Evolutionary conservation across 2,888 invertebrate genomes (phyloP).

Genomic region (Dicyrtoma fusca): DNA sequence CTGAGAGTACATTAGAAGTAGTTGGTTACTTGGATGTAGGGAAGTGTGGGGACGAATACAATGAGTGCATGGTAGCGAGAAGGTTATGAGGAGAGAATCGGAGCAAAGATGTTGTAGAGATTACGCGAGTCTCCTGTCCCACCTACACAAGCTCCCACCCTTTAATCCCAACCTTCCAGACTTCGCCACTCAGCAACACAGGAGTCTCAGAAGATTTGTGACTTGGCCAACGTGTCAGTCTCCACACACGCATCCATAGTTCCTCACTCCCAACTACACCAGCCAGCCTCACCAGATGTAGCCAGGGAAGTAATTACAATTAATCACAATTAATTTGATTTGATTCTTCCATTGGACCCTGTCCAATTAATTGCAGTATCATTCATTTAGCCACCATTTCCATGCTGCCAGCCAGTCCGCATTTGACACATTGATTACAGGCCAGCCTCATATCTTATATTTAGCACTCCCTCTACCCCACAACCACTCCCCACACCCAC

Average conservation of each 20-base stretch:
- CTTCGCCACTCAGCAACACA: too few relatives aligned
- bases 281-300: too few relatives aligned
- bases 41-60: neutral
- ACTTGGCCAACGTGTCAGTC: slow-evolving; percentile 6
- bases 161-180: too few relatives aligned
- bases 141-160: too few relatives aligned
- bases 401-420: slow-evolving; percentile 35
- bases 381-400: slow-evolving; percentile 34
- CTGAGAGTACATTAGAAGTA: too few relatives aligned
- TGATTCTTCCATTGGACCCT: slow-evolving; percentile 11
- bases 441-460: slow-evolving; percentile 36
- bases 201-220: too few relatives aligned
- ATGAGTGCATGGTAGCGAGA: neutral
- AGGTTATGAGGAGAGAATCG: slow-evolving; percentile 3
- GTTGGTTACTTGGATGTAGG: neutral
- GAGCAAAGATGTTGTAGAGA: too few relatives aligned
- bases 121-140: too few relatives aligned
- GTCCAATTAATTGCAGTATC: slow-evolving; percentile 31
- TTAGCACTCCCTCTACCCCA: too few relatives aligned
- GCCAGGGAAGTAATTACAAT: slow-evolving; percentile 19
- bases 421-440: slow-evolving; percentile 42
- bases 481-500: too few relatives aligned
- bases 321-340: slow-evolving; percentile 32
- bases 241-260: neutral
- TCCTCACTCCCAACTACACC: too few relatives aligned